Percentiles rank a stretch among this genome's conserved stretches.
Evolutionary conservation across 2,888 invertebrate species (phyloP).

Genomic region (Brachynemurus nebulosus): DNA sequence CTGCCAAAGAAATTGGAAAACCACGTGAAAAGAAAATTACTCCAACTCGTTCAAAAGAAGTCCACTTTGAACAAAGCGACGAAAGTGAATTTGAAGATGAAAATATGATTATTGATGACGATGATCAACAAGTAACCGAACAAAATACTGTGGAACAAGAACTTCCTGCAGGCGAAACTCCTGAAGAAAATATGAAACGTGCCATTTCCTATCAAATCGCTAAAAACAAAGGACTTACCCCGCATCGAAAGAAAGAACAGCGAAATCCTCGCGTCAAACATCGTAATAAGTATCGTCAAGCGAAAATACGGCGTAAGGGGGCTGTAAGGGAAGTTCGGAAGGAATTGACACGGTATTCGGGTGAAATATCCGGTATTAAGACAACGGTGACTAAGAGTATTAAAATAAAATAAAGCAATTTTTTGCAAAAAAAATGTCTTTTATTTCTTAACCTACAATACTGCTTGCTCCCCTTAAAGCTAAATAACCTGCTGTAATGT

Average conservation of each 20-base stretch:
- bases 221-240: constrained; percentile 90
- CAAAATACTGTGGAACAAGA: constrained; percentile 9
- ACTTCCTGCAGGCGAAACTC: no score
- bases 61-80: constrained; percentile 32
- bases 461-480: constrained; percentile 71
- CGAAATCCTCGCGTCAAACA: constrained; percentile 94
- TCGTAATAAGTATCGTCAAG: constrained; percentile 82
- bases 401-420: constrained; percentile 55
- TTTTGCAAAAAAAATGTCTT: constrained; percentile 1
- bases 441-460: constrained; percentile 47
- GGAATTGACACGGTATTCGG: constrained; percentile 71
- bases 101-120: constrained; percentile 15
- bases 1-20: constrained; percentile 32
- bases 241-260: constrained; percentile 79
- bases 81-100: constrained; percentile 15
- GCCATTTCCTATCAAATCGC: constrained; percentile 87
- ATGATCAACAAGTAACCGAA: constrained; percentile 17
- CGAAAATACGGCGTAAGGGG: constrained; percentile 83
- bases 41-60: constrained; percentile 35
- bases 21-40: constrained; percentile 17
- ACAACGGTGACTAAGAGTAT: constrained; percentile 77
- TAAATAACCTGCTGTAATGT: constrained; percentile 81
- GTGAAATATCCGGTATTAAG: constrained; percentile 91
- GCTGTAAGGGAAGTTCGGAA: constrained; percentile 68
- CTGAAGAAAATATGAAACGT: constrained; percentile 44